Percentiles rank a stretch among this genome's conserved stretches.
Evolutionary conservation across 2,113 vertebrate genomes (phyloP).

Genomic region (Sclerurus mexicanus): DNA sequence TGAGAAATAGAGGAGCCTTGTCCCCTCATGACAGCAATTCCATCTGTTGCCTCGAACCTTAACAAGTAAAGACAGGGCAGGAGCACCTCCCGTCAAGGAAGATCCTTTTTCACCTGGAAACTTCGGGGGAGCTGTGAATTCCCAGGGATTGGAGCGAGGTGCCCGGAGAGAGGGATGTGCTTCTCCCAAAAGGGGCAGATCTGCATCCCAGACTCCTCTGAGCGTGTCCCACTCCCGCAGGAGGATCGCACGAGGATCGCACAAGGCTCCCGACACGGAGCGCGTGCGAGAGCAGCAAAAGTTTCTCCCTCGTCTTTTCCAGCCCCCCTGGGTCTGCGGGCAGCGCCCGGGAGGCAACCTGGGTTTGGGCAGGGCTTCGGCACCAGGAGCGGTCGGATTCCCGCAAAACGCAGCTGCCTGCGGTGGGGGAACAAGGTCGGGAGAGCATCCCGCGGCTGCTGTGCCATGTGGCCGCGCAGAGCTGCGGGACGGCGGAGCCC

Average conservation of each 20-base stretch:
- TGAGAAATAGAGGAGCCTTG: not conserved
- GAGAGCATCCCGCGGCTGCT: rapidly evolving
- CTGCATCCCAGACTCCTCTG: not conserved
- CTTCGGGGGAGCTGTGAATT: not conserved
- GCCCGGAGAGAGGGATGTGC: not conserved
- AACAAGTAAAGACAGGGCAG: not conserved
- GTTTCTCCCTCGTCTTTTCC: not conserved
- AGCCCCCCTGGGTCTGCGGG: not conserved
- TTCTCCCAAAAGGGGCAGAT: not conserved
- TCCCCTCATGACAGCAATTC: not conserved
- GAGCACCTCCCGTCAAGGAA: not conserved
- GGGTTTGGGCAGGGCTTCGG: not conserved
- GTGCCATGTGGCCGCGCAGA: rapidly evolving
- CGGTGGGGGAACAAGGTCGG: rapidly evolving
- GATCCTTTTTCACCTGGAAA: not conserved
- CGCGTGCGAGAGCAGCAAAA: rapidly evolving
- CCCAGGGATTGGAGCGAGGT: not conserved
- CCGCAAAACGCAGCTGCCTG: not conserved
- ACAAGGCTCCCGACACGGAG: no score
- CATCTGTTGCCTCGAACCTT: not conserved
- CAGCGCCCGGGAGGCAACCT: not conserved
- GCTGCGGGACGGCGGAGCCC: not conserved
- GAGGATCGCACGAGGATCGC: no score
- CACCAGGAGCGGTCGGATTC: not conserved
- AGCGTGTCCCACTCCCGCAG: not conserved